Evolutionary conservation across 2,888 invertebrate species (phyloP).

Genomic region (Galerucella pusilla): DNA sequence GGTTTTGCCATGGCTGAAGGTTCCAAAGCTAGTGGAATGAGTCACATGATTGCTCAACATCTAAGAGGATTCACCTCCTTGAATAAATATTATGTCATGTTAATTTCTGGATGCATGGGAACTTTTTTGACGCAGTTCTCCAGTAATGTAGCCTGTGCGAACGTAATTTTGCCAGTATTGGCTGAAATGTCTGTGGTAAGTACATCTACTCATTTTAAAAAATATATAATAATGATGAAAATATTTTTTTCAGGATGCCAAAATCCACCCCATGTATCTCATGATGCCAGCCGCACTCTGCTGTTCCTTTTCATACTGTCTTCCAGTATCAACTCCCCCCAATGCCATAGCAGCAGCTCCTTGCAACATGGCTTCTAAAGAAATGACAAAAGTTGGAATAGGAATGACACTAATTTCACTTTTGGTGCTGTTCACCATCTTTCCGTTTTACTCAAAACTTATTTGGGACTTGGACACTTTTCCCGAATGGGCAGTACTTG

Average conservation of each 20-base stretch:
- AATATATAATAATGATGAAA: not conserved
- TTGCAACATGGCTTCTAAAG: conserved; percentile 80
- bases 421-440: conserved; percentile 75
- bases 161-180: conserved; percentile 86
- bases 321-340: conserved; percentile 95
- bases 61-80: conserved; percentile 75
- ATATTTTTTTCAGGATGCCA: conserved; percentile 54
- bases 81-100: conserved; percentile 73
- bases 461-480: conserved; percentile 74
- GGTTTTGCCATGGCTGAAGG: conserved; percentile 93
- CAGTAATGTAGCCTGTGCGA: conserved; percentile 91
- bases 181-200: conserved; percentile 75
- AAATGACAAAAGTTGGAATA: conserved; percentile 78
- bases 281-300: conserved; percentile 91
- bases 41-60: conserved; percentile 78
- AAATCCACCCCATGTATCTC: conserved; percentile 87
- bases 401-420: conserved; percentile 82
- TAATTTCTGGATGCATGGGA: conserved; percentile 81
- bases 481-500: conserved; percentile 70
- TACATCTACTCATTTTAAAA: not conserved
- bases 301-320: conserved; percentile 92
- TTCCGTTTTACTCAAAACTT: conserved; percentile 79
- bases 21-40: conserved; percentile 77
- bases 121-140: conserved; percentile 90
- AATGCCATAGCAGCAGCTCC: conserved; percentile 93